These are phyloP conservation scores for Antedon mediterranea DNA, from an alignment of 53 echinoderm and acorn worm species.

Conservation along the genomic window DNA sequence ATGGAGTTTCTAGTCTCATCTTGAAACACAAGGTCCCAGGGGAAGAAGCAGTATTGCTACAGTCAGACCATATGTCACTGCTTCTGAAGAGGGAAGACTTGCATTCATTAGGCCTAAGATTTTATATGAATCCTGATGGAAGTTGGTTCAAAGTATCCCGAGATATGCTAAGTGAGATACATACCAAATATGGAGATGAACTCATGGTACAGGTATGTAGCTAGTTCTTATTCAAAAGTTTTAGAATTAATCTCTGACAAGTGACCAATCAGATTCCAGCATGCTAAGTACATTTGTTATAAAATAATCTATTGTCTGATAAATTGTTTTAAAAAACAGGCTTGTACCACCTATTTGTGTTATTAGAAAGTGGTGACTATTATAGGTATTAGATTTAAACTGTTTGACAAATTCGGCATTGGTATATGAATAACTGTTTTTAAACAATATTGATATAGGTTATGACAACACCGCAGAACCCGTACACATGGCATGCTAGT, in stretches of 20 bases:
- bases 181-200: slow-evolving; percentile 8
- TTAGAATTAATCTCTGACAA: not conserved
- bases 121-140: slow-evolving; percentile 37
- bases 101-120: slow-evolving; percentile 4
- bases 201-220: slow-evolving; percentile 41
- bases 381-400: too few species aligned
- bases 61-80: slow-evolving; percentile 28
- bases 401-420: too few species aligned
- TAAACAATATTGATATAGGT: slow-evolving; percentile 11
- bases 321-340: too few species aligned
- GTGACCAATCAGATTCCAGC: too few species aligned
- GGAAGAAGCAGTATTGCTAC: slow-evolving; percentile 24
- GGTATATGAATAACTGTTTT: too few species aligned
- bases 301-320: too few species aligned
- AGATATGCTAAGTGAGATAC: slow-evolving; percentile 27
- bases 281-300: too few species aligned
- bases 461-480: slow-evolving; percentile 38
- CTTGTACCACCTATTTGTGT: too few species aligned
- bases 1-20: slow-evolving; percentile 28
- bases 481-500: slow-evolving; percentile 61
- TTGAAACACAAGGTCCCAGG: slow-evolving; percentile 37
- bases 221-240: not conserved
- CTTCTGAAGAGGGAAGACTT: slow-evolving; percentile 32
- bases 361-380: too few species aligned
- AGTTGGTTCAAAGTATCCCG: slow-evolving; percentile 48